A percentile compares a stretch with the other conserved stretches of the same genome.
phyloP scores from a whole-genome alignment of 2,113 vertebrate genomes.

The Etheostoma spectabile region DNA sequence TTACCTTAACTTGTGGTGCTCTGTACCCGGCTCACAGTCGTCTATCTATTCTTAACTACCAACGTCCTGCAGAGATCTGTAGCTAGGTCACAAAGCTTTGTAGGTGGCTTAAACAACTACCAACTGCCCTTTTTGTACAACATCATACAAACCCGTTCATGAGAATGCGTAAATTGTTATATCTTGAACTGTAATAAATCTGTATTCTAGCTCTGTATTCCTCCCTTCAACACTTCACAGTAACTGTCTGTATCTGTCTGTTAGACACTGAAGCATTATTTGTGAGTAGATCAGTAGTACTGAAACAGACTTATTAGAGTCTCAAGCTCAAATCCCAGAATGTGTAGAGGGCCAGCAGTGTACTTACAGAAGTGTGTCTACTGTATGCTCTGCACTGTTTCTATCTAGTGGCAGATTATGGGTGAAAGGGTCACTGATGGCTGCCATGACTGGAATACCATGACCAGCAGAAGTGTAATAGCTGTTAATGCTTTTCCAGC shows the following conservation, averaged over 20 bases:
- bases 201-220: not conserved
- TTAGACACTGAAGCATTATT: not conserved
- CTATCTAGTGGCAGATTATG: constrained; percentile 10
- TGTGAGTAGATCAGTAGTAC: not conserved
- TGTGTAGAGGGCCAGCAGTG: not conserved
- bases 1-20: too few species aligned
- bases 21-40: too few species aligned
- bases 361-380: not conserved
- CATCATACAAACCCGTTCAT: too few species aligned
- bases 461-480: constrained; percentile 30
- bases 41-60: too few species aligned
- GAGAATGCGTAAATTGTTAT: too few species aligned
- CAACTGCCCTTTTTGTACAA: too few species aligned
- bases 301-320: not conserved
- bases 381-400: not conserved
- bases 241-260: not conserved
- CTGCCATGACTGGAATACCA: not conserved
- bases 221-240: not conserved
- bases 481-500: constrained; percentile 51
- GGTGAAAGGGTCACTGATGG: constrained; percentile 25
- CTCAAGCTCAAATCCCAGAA: not conserved
- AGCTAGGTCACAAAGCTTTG: too few species aligned
- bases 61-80: too few species aligned
- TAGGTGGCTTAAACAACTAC: too few species aligned
- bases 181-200: too few species aligned